Evolutionary conservation across 2,888 invertebrate species (phyloP), one percentile per base, ranked within the genome.

Genomic region (Amiota minor): DNA sequence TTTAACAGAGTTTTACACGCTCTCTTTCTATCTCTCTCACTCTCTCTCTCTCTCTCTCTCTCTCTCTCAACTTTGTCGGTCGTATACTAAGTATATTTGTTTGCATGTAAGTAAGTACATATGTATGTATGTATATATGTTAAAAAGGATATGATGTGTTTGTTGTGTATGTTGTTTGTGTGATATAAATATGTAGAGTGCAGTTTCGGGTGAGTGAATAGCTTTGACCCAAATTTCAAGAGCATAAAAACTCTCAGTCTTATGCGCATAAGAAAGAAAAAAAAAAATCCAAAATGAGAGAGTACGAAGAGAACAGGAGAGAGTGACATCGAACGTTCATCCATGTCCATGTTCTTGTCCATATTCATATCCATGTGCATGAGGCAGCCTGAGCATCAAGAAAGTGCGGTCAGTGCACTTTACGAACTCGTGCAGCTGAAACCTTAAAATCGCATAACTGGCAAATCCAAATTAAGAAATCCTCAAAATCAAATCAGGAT

Each of bases 191-290:
- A 77, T 67, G 76, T 71, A 64, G 77, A 78, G 77, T 78, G 83
- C 83, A 85, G 81, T 82, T 84, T 80, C 85, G 83, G 86, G 81
- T 88, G 87, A 88, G 83, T 87, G 87, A 88, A 87, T 88, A 88
- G 87, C 89, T 88, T 88, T 88, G 87, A 88, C 87, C 87, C 84
- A 88, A 87, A 88, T 88, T 80, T 78, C 77, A 76, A 80, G 78
- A 80, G 81, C 79, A 79, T 83, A 71, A 76, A 82, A 79, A 79
- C 80, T 77, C 80, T 74, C 77, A 81, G 72, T 56, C 72, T 74
- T 75, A 70, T 76, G 70, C 79, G 75, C 76, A 78, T 81, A 76
- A 20, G 23, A 59, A 6, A 59, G 20, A 20, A 18, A 59, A 18
- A 20, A 18, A 59, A 18, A 18, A 35, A 35, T 2, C 35, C 35